Conservation (phyloP, 2,888 invertebrate species). For the Allophyes oxyacanthae region DNA sequence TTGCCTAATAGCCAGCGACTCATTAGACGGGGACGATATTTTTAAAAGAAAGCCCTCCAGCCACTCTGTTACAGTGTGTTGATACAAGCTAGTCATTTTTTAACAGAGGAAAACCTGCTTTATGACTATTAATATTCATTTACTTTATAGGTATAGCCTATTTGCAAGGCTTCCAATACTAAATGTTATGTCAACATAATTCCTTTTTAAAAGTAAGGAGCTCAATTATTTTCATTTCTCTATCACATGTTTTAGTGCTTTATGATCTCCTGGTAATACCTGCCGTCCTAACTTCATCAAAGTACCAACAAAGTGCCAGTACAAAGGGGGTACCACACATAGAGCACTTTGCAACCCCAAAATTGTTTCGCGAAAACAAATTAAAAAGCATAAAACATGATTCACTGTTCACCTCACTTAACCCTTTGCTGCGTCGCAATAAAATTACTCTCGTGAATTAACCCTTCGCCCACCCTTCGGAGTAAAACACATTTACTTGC, state of each 20-base stretch:
- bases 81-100: constrained; percentile 26
- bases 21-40: constrained; percentile 68
- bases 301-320: constrained; percentile 15
- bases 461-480: constrained; percentile 65
- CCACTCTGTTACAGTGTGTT: constrained; percentile 29
- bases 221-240: too few relatives aligned
- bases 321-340: constrained; percentile 14
- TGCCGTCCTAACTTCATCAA: constrained; percentile 21
- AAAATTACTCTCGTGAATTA: constrained; percentile 79
- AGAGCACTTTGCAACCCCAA: constrained; percentile 53
- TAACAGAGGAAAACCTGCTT: constrained; percentile 23
- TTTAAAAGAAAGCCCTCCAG: constrained; percentile 61
- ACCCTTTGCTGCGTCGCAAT: constrained; percentile 77
- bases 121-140: constrained; percentile 9
- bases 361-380: constrained; percentile 76
- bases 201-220: too few relatives aligned
- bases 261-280: constrained; percentile 24
- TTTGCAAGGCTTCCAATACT: not conserved
- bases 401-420: constrained; percentile 77
- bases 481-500: constrained; percentile 66
- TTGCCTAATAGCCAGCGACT: constrained; percentile 77
- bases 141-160: not conserved
- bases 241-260: not conserved
- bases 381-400: constrained; percentile 86
- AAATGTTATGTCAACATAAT: too few relatives aligned